These are phyloP conservation scores for pig (Sus scrofa) DNA, from an alignment of 2,113 vertebrate species.

Conservation along the genomic window T2T-Sscrofa CM000817.6:139792001-139792500, in stretches of 20 bases:
- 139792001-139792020: neutral
- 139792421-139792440: neutral
- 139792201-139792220: neutral
- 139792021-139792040: neutral
- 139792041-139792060: neutral
- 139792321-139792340: neutral
- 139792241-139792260: neutral
- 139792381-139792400: neutral
- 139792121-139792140: neutral
- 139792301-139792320: neutral
- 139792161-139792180: neutral
- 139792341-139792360: neutral
- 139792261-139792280: neutral
- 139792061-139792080: neutral
- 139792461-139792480: neutral
- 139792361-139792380: neutral
- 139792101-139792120: neutral
- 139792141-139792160: neutral
- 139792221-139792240: neutral
- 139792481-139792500: neutral
- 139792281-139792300: neutral
- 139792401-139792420: neutral
- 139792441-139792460: neutral
- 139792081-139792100: neutral
- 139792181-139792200: neutral